These are phyloP conservation scores for Takifugu bimaculatus DNA, from an alignment of 2,113 vertebrate species.

Conservation along the genomic window DNA sequence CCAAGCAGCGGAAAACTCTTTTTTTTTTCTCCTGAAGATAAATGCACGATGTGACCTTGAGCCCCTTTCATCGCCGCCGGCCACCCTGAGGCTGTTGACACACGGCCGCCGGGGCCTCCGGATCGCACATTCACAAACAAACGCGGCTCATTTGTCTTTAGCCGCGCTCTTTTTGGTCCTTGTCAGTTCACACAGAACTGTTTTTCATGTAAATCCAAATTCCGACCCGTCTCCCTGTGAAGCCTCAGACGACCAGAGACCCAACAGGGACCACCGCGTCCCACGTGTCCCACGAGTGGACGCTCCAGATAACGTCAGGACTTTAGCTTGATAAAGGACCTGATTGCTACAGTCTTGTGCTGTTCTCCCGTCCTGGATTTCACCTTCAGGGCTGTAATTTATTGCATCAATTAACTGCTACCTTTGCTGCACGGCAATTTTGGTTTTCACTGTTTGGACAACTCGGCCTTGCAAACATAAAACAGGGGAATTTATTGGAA, in stretches of 20 bases:
- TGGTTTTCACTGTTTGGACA: constrained; percentile 19
- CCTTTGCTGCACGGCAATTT: constrained; percentile 11
- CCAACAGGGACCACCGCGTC: background rate
- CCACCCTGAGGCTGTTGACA: constrained; percentile 10
- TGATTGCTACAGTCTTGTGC: background rate
- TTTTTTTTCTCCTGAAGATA: constrained; percentile 36
- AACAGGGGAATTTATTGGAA: constrained; percentile 8
- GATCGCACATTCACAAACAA: constrained; percentile 17
- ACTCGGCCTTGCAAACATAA: constrained; percentile 5
- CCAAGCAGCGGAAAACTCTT: constrained; percentile 21
- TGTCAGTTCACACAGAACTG: too few relatives aligned
- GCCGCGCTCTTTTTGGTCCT: too few relatives aligned
- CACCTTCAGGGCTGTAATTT: constrained; percentile 14
- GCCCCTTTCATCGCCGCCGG: background rate
- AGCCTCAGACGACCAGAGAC: too few relatives aligned
- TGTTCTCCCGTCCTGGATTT: background rate
- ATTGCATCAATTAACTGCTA: background rate
- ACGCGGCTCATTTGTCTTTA: too few relatives aligned
- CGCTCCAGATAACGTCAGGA: background rate
- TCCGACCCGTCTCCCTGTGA: too few relatives aligned
- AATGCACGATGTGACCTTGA: constrained; percentile 37
- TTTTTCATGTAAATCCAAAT: too few relatives aligned
- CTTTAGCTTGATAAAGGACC: background rate
- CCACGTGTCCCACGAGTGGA: too few relatives aligned
- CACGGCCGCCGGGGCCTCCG: constrained; percentile 14